Evolutionary conservation across 2,113 vertebrate species (phyloP).

Genomic region (Lethenteron camtschaticum): DNA sequence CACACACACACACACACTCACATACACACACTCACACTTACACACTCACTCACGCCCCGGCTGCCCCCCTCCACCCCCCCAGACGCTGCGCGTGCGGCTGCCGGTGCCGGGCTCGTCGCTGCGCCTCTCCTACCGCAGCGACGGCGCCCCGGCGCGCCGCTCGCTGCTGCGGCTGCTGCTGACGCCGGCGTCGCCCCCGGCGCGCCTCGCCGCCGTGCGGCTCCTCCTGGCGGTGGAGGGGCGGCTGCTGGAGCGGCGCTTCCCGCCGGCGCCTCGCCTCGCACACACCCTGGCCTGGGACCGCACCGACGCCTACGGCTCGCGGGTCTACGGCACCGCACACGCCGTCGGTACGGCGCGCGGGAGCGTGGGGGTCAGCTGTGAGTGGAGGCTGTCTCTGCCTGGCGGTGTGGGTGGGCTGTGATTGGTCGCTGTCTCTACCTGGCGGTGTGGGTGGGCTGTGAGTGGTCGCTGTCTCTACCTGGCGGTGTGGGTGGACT

Average conservation of each 20-base stretch:
- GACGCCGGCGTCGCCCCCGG: background rate
- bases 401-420: too few relatives aligned
- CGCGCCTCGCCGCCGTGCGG: background rate
- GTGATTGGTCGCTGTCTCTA: too few relatives aligned
- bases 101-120: background rate
- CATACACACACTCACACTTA: too few relatives aligned
- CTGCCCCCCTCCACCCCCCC: too few relatives aligned
- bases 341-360: background rate
- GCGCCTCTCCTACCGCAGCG: background rate
- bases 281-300: background rate
- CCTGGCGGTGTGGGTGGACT: too few relatives aligned
- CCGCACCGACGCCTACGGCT: background rate
- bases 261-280: background rate
- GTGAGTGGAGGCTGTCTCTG: too few relatives aligned
- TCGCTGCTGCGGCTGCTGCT: background rate
- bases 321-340: background rate
- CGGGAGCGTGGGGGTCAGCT: too few relatives aligned
- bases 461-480: too few relatives aligned
- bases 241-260: background rate
- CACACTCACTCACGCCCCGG: too few relatives aligned
- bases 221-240: background rate
- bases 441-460: too few relatives aligned
- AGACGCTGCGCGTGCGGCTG: too few relatives aligned
- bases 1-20: too few relatives aligned
- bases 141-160: background rate